Conservation (phyloP, 2,797 vertebrate genomes). For the Pogoniulus pusillus region DNA sequence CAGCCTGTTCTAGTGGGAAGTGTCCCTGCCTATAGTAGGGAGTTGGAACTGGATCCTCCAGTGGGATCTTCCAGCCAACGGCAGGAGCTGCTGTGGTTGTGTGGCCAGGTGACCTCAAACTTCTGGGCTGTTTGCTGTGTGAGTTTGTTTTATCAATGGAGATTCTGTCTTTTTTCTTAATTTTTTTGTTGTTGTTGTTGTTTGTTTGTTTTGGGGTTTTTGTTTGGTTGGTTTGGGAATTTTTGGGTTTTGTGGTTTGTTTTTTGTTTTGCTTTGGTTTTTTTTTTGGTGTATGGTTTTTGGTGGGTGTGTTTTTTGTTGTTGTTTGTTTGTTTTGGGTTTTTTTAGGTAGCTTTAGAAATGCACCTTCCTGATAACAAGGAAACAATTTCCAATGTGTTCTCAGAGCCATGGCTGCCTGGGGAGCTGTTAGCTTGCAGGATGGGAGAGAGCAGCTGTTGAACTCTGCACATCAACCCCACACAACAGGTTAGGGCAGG, state of each 20-base stretch:
- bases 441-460: conserved; percentile 44
- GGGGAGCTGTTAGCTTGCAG: conserved; percentile 28
- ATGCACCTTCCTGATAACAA: background rate
- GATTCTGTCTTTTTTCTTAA: background rate
- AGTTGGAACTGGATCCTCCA: no score
- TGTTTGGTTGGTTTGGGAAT: no score
- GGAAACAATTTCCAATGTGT: conserved; percentile 15
- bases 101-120: accelerated
- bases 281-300: no score
- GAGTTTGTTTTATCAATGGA: background rate
- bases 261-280: no score
- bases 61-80: accelerated
- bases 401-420: conserved; percentile 21
- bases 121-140: background rate
- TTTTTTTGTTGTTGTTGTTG: no score
- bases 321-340: no score
- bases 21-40: no score
- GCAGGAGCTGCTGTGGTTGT: background rate
- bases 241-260: background rate
- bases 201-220: no score
- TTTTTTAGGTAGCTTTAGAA: background rate
- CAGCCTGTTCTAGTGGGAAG: no score
- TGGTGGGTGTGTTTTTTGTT: no score
- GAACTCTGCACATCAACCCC: conserved; percentile 21
- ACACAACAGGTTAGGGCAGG: conserved; percentile 27